phyloP scores from a whole-genome alignment of 2,888 invertebrate species.

The Leucophenga maculata region DNA sequence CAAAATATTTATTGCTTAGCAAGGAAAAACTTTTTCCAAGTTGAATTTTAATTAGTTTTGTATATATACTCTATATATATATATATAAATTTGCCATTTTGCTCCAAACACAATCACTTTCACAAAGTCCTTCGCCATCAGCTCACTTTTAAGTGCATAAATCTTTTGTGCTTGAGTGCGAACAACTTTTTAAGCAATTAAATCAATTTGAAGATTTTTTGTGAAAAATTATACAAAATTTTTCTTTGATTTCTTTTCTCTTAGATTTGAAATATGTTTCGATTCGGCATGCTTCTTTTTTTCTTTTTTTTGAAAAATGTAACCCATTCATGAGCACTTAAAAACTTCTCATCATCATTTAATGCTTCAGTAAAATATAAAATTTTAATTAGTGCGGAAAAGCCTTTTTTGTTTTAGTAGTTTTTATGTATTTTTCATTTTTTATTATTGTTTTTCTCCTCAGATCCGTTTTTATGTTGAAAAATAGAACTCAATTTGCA shows the following conservation, averaged over 20 bases:
- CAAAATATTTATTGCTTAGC: slow-evolving; percentile 62
- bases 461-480: not conserved
- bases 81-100: not conserved
- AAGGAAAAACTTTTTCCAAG: slow-evolving; percentile 56
- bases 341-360: not conserved
- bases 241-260: not conserved
- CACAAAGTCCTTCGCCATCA: not conserved
- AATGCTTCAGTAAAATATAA: not conserved
- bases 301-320: not conserved
- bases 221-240: not conserved
- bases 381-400: slow-evolving; percentile 20
- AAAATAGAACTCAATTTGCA: slow-evolving; percentile 6
- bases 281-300: not conserved
- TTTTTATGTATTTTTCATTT: slow-evolving; percentile 1
- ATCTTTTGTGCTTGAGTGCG: slow-evolving; percentile 1
- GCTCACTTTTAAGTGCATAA: slow-evolving; percentile 13
- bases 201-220: not conserved
- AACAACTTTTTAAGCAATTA: slow-evolving; percentile 9
- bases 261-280: too few relatives aligned
- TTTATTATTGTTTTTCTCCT: slow-evolving; percentile 3
- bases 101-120: too few relatives aligned
- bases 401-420: not conserved
- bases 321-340: not conserved
- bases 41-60: slow-evolving; percentile 65
- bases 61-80: slow-evolving; percentile 42